These are phyloP conservation scores for Eulithis testata DNA, from an alignment of 2,888 invertebrate species.

Conservation along the genomic window DNA sequence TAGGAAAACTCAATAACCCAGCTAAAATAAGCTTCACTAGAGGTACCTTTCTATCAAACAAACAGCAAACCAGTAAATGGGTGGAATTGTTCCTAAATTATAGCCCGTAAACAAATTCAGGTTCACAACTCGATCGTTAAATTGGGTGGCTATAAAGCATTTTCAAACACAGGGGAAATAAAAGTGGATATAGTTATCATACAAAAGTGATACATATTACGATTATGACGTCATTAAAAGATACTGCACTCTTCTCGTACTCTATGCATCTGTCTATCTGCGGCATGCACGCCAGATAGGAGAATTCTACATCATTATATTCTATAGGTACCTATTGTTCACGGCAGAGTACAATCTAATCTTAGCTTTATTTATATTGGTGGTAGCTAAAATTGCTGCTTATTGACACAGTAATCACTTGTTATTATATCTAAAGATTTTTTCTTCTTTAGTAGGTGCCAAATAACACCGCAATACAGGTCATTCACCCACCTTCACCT, in stretches of 20 bases:
- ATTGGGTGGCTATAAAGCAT: conserved; percentile 37
- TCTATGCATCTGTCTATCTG: not conserved
- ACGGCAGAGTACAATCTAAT: too few species aligned
- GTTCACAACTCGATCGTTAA: conserved; percentile 28
- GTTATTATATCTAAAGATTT: too few species aligned
- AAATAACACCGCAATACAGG: too few species aligned
- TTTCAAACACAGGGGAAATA: conserved; percentile 11
- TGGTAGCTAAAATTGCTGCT: too few species aligned
- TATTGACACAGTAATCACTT: too few species aligned
- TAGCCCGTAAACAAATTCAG: conserved; percentile 20
- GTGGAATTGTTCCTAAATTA: not conserved
- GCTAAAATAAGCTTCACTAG: not conserved
- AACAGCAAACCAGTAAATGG: not conserved
- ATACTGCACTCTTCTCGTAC: not conserved
- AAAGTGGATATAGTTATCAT: not conserved
- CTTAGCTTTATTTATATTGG: too few species aligned
- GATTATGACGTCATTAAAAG: not conserved
- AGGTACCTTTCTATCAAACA: not conserved
- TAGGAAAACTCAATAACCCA: not conserved
- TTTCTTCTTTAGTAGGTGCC: too few species aligned
- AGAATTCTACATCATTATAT: too few species aligned
- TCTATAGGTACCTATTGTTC: too few species aligned
- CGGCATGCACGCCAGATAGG: not conserved
- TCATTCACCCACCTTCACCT: too few species aligned
- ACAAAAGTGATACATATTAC: not conserved